Conservation (phyloP, 2,113 vertebrate genomes). For the Oplegnathus fasciatus region DNA sequence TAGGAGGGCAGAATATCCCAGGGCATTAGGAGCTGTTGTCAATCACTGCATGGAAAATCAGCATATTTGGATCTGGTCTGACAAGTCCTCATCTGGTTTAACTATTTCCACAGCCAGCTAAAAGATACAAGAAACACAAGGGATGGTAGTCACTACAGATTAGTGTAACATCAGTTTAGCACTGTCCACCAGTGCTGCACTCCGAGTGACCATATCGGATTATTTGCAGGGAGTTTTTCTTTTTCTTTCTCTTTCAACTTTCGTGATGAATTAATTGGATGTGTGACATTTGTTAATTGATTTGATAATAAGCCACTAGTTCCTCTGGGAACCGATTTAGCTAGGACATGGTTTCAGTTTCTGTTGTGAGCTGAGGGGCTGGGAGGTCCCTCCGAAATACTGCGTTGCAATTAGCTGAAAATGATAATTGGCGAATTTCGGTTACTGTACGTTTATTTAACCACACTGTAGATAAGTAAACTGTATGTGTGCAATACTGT, state of each 20-base stretch:
- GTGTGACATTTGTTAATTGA: slow-evolving; percentile 43
- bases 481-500: neutral
- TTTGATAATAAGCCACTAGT: slow-evolving; percentile 23
- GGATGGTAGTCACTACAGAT: slow-evolving; percentile 5
- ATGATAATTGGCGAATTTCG: neutral
- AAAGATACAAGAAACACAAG: slow-evolving; percentile 20
- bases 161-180: slow-evolving; percentile 20
- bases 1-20: slow-evolving; percentile 61
- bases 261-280: slow-evolving; percentile 31
- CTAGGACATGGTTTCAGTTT: slow-evolving; percentile 6
- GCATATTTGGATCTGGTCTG: slow-evolving; percentile 62
- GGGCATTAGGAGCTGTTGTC: slow-evolving; percentile 72
- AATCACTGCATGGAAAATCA: slow-evolving; percentile 69
- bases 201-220: neutral
- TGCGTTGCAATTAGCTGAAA: neutral
- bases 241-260: neutral
- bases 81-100: slow-evolving; percentile 52
- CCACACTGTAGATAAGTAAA: neutral
- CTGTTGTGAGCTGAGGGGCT: neutral
- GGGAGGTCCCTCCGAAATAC: neutral
- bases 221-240: neutral
- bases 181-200: neutral
- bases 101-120: slow-evolving; percentile 18
- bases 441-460: neutral
- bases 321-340: slow-evolving; percentile 43